These are phyloP conservation scores for Allacma fusca DNA, from an alignment of 2,888 invertebrate species.

Conservation along the genomic window DNA sequence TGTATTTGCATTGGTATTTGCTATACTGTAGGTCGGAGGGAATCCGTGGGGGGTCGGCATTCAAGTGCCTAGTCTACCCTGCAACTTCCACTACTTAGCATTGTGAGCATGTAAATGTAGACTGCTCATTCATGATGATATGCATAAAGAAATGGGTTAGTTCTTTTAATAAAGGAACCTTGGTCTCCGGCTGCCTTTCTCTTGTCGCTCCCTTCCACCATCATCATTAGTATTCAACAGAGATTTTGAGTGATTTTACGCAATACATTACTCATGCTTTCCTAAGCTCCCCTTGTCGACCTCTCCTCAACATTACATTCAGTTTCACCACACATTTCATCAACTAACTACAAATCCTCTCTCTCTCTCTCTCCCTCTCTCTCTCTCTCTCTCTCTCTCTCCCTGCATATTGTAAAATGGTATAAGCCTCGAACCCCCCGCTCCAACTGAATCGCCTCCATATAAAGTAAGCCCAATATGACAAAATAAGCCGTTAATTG, in stretches of 20 bases:
- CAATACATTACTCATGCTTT: slow-evolving; percentile 33
- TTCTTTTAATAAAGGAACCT: background rate
- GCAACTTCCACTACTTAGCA: no score
- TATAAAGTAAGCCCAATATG: slow-evolving; percentile 10
- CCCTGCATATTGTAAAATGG: background rate
- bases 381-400: background rate
- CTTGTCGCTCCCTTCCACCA: background rate
- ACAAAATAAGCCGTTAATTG: slow-evolving; percentile 41
- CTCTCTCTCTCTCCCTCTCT: background rate
- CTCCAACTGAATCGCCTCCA: background rate
- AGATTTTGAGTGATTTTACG: slow-evolving; percentile 43
- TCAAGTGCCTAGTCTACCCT: no score
- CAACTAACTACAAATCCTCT: slow-evolving; percentile 4
- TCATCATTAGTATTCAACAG: slow-evolving; percentile 40
- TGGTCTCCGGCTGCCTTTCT: background rate
- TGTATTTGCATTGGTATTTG: no score
- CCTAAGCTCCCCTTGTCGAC: slow-evolving; percentile 24
- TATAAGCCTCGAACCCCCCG: background rate
- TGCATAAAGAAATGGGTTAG: background rate
- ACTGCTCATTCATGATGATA: background rate
- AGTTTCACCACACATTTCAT: background rate
- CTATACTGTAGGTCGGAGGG: no score
- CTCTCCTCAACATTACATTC: slow-evolving; percentile 10
- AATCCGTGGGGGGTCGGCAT: no score
- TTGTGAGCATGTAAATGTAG: background rate